phyloP scores from a whole-genome alignment of 2,797 vertebrate species.

The Myripristis murdjan region DNA sequence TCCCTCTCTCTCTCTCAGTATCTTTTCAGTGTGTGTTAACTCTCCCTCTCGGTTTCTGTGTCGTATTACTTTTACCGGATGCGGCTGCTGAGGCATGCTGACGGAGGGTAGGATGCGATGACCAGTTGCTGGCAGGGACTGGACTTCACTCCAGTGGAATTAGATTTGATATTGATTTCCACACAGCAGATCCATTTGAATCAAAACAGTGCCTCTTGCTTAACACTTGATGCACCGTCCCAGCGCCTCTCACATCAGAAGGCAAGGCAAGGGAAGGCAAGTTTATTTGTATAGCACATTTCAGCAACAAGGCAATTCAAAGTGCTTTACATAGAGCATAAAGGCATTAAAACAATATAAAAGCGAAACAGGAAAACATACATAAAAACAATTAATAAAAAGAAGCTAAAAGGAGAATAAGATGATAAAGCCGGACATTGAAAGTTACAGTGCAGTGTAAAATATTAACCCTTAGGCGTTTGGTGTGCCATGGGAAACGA shows the following conservation, averaged over 20 bases:
- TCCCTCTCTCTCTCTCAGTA: conserved; percentile 25
- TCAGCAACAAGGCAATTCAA: no score
- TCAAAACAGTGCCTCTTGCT: conserved; percentile 32
- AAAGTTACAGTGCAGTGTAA: no score
- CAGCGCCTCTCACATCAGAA: conserved; percentile 1
- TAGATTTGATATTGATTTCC: conserved; percentile 57
- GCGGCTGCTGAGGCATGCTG: conserved; percentile 54
- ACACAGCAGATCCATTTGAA: conserved; percentile 35
- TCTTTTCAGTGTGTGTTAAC: conserved; percentile 51
- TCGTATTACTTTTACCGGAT: conserved; percentile 50
- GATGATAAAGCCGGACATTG: no score
- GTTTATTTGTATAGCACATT: no score
- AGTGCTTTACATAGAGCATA: no score
- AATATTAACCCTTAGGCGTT: no score
- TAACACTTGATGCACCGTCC: conserved; percentile 7
- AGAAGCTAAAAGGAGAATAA: no score
- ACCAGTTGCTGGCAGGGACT: conserved; percentile 55
- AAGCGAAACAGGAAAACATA: no score
- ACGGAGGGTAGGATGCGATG: conserved; percentile 59
- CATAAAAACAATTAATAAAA: no score
- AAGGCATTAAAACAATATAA: no score
- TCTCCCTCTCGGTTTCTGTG: conserved; percentile 53
- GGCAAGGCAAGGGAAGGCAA: no score
- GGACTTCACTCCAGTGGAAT: conserved; percentile 52
- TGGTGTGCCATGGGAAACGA: not conserved